Conservation (phyloP, 1,140 invertebrate genomes). For the Akabosia matsudoensis region DNA sequence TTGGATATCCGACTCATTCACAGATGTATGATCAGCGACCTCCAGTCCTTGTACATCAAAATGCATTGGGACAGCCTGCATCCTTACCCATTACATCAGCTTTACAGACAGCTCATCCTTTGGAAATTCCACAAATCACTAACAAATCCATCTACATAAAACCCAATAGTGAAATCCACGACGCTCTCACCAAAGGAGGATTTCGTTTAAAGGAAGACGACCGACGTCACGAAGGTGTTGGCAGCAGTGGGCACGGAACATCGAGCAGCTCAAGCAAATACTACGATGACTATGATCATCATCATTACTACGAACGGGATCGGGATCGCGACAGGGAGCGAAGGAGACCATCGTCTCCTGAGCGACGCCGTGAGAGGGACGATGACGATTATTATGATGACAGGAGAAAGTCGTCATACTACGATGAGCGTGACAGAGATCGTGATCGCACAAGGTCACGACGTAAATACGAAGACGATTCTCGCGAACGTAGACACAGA, state of each 20-base stretch:
- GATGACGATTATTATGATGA: conserved; percentile 15
- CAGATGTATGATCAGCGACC: conserved; percentile 18
- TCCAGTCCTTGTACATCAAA: not conserved
- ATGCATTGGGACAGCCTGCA: not conserved
- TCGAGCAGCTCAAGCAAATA: not conserved
- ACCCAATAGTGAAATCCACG: conserved; percentile 13
- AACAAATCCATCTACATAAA: not conserved
- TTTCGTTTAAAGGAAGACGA: not conserved
- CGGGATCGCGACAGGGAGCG: not conserved
- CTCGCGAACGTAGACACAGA: not conserved
- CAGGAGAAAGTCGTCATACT: not conserved
- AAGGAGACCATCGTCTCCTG: not conserved
- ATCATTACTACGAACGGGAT: not conserved
- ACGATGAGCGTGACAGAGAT: not conserved
- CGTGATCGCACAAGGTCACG: not conserved
- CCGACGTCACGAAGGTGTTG: not conserved
- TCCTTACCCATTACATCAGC: not conserved
- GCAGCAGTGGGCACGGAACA: not conserved
- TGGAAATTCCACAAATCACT: not conserved
- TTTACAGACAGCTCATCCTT: not conserved
- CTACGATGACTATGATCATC: not conserved
- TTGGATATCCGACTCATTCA: not conserved
- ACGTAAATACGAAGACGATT: not conserved
- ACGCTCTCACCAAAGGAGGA: not conserved
- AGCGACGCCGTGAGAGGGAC: not conserved